Evolutionary conservation across 2,113 vertebrate species (phyloP), one percentile per base, ranked within the genome.

Genomic region (Colossoma macropomum): DNA sequence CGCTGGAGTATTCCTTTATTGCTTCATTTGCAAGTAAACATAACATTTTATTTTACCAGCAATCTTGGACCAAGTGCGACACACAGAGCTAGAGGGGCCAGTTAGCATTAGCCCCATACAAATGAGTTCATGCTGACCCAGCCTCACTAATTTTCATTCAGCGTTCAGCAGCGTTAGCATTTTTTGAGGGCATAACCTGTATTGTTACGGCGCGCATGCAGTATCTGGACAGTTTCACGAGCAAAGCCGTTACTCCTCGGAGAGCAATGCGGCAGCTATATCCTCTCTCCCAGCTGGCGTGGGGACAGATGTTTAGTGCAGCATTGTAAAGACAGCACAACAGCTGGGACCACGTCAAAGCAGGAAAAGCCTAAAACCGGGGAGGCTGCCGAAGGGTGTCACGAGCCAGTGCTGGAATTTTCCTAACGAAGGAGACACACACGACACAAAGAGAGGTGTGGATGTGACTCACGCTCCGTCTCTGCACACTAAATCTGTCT

Each of bases 271-370:
- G 2, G 48, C 65, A 27, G 69, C 69, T 52, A 72, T 59, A 77
- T 84, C 28, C 12, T 15, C 32, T n/a, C 69, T 66, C 63, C 50
- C 77, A 30, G 60, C 72, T 60, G 81, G 52, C 75, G 60, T 19
- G 62, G 28, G 34, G 52, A 59, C 87, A 85, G 85, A 82, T 87
- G 86, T 83, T 73, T 81, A 50, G 59, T 23, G 56, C 80, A 11
- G 25, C 32, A 52, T 66, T 76, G 75, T 70, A 70, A 87, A 78
- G 77, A 73, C 63, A 70, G 77, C 32, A 19, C 25, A 82, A 73
- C 88, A 89, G 62, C 82, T 86, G 84, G 27, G 27, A 9, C 9
- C 11, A 30, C 19, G 34, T 74, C 54, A 30, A 38, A 75, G n/a
- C 63, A 28, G 50, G 27, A 23, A 28, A 52, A 78, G 41, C 34